These are phyloP conservation scores for Neogale vison DNA, from an alignment of 2,113 vertebrate genomes.

Conservation along the genomic window DNA sequence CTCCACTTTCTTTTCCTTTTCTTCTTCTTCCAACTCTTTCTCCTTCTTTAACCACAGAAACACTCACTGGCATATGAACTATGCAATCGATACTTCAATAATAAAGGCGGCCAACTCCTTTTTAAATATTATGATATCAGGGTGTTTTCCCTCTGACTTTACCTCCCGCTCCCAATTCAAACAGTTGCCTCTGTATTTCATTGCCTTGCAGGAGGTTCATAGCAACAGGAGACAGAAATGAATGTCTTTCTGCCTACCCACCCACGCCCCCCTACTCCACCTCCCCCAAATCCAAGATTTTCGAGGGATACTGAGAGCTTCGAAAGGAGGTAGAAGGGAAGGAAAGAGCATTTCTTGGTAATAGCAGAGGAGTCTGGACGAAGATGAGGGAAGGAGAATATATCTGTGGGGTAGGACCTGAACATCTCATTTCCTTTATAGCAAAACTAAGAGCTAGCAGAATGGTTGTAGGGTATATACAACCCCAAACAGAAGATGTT, in stretches of 20 bases:
- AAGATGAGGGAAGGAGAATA: neutral
- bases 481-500: neutral
- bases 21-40: neutral
- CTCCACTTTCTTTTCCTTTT: neutral
- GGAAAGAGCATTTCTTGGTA: neutral
- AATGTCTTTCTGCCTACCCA: neutral
- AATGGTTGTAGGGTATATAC: accelerated
- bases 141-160: neutral
- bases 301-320: neutral
- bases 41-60: neutral
- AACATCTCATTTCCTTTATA: neutral
- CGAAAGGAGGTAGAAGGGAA: neutral
- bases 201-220: neutral
- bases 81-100: neutral
- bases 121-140: neutral
- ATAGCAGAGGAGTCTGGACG: neutral
- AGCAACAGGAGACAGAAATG: neutral
- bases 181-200: neutral
- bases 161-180: neutral
- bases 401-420: accelerated
- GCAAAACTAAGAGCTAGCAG: neutral
- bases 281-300: neutral
- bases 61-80: neutral
- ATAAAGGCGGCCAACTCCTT: neutral
- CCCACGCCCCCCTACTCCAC: neutral